These are phyloP conservation scores for Pristionchus japonicus DNA, from an alignment of 2,888 invertebrate species.

Conservation along the genomic window DNA sequence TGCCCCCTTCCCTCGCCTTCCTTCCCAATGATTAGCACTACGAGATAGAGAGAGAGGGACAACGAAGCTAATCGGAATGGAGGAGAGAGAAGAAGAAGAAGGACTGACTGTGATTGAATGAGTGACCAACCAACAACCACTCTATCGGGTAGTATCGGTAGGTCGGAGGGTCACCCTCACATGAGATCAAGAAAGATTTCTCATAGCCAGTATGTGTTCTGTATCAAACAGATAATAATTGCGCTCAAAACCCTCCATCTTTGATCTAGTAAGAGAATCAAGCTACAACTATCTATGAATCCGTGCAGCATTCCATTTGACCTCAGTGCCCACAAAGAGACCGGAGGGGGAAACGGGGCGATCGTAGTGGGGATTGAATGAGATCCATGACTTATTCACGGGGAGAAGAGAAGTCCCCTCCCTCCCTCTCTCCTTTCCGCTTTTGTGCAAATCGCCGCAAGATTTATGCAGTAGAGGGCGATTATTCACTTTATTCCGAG, in stretches of 20 bases:
- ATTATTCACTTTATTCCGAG: conserved; percentile 33
- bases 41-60: conserved; percentile 1
- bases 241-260: no score
- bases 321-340: not conserved
- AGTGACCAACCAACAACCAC: not conserved
- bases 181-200: no score
- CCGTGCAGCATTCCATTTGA: not conserved
- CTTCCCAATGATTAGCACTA: conserved; percentile 34
- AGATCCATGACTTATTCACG: conserved; percentile 28
- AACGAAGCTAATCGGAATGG: conserved; percentile 31
- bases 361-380: not conserved
- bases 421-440: not conserved
- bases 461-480: conserved; percentile 5
- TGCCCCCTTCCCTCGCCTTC: not conserved
- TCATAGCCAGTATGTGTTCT: no score
- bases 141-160: not conserved
- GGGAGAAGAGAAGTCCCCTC: not conserved
- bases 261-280: not conserved
- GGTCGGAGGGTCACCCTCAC: no score
- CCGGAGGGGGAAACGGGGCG: not conserved
- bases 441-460: conserved; percentile 35
- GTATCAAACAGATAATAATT: no score
- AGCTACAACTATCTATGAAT: no score
- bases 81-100: no score
- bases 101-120: not conserved